Conservation (phyloP, 30 jellyfish, hydroid and myxozoan genomes). For the Cassiopea xamachana region DNA sequence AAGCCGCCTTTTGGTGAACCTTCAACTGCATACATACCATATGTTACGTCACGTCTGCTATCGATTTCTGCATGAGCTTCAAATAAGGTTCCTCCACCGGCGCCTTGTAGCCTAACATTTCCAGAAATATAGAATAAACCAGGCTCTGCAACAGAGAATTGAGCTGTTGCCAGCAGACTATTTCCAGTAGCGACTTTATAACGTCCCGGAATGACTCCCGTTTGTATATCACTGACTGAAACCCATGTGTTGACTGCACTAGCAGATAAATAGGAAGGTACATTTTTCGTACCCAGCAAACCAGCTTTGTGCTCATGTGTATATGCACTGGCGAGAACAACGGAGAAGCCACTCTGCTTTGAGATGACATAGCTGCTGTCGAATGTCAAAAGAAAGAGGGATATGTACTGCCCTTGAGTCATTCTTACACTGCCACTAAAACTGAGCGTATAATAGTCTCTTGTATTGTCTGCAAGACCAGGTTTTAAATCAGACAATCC, state of each 20-base stretch:
- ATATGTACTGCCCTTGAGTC: slow-evolving; percentile 61
- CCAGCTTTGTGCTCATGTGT: slow-evolving; percentile 55
- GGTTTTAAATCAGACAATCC: slow-evolving; percentile 62
- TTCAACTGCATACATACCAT: slow-evolving; percentile 78
- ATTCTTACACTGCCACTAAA: slow-evolving; percentile 76
- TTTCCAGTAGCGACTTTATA: slow-evolving; percentile 20
- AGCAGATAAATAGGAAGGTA: slow-evolving; percentile 14
- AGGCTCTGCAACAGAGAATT: slow-evolving; percentile 75
- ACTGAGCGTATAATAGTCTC: slow-evolving; percentile 64
- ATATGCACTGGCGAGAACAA: slow-evolving; percentile 44
- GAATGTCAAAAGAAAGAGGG: slow-evolving; percentile 24
- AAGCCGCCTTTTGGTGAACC: slow-evolving; percentile 43
- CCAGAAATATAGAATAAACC: slow-evolving; percentile 82
- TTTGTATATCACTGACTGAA: slow-evolving; percentile 46
- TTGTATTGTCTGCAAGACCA: not conserved
- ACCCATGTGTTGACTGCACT: slow-evolving; percentile 30
- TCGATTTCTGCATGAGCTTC: slow-evolving; percentile 81
- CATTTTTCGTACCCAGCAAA: slow-evolving; percentile 47
- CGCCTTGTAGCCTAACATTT: slow-evolving; percentile 46
- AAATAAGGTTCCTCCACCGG: slow-evolving; percentile 67
- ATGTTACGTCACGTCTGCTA: slow-evolving; percentile 30
- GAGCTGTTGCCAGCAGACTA: slow-evolving; percentile 7
- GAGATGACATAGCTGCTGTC: slow-evolving; percentile 61
- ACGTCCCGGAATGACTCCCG: slow-evolving; percentile 54
- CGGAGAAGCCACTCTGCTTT: slow-evolving; percentile 75